These are phyloP conservation scores for Darevskia nairensis DNA, from an alignment of 2,797 vertebrate species.

Conservation along the genomic window DNA sequence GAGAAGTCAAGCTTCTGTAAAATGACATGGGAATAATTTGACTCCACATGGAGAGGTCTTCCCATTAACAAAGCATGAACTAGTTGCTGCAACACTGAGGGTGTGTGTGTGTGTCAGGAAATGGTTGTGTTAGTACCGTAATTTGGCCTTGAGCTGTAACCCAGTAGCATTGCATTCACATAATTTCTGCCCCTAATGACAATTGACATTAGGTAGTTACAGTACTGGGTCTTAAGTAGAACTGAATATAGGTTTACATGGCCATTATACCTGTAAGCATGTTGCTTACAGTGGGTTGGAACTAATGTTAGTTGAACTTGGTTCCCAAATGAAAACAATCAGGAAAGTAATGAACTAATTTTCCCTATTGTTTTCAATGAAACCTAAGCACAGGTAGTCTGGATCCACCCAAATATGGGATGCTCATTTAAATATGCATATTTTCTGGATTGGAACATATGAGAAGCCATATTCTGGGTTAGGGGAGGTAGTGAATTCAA, in stretches of 20 bases:
- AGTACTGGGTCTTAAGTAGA: neutral
- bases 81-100: neutral
- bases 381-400: neutral
- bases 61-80: neutral
- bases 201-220: neutral
- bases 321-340: neutral
- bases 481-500: neutral
- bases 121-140: neutral
- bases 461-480: neutral
- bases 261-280: no score
- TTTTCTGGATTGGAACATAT: neutral
- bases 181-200: neutral
- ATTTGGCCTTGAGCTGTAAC: neutral
- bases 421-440: neutral
- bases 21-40: conserved; percentile 7
- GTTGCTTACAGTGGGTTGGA: neutral
- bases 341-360: neutral
- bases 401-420: neutral
- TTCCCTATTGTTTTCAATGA: neutral
- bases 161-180: no score
- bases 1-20: conserved; percentile 8
- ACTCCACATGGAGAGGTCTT: neutral
- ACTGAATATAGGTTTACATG: neutral
- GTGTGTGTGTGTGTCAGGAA: no score
- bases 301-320: neutral